Evolutionary conservation across 2,113 vertebrate genomes (phyloP).

Genomic region (Onychorhynchus coronatus): DNA sequence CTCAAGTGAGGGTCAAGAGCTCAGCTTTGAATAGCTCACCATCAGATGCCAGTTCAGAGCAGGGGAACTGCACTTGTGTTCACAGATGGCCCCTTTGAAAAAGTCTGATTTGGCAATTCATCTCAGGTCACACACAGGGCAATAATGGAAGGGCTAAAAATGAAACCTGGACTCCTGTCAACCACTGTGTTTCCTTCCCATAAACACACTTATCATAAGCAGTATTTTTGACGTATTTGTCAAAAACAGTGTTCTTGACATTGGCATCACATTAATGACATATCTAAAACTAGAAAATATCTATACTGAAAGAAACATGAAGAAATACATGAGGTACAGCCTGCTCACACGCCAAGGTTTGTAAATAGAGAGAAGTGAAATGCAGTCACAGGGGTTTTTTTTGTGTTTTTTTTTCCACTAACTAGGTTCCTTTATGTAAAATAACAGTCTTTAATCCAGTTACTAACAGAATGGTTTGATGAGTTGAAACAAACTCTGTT

Average conservation of each 20-base stretch:
- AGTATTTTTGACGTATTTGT: background rate
- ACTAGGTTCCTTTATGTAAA: background rate
- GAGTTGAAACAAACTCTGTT: background rate
- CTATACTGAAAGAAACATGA: background rate
- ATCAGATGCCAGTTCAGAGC: background rate
- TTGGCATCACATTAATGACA: background rate
- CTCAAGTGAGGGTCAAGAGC: background rate
- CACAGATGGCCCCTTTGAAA: background rate
- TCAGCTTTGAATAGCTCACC: background rate
- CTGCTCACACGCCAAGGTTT: background rate
- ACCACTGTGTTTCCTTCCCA: background rate
- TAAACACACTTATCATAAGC: background rate
- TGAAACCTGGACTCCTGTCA: background rate
- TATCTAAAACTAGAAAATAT: background rate
- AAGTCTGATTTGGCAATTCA: background rate
- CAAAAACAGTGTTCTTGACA: background rate
- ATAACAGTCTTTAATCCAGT: background rate
- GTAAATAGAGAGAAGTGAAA: background rate
- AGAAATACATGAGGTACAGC: background rate
- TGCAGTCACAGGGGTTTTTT: background rate
- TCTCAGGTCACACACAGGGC: background rate
- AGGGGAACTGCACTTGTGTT: background rate
- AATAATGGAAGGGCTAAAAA: background rate
- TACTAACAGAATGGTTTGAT: background rate
- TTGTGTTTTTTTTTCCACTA: background rate